Base-by-base conservation (phyloP, 64 coral and sea anemone genomes). In the Montipora efflorescens region DNA sequence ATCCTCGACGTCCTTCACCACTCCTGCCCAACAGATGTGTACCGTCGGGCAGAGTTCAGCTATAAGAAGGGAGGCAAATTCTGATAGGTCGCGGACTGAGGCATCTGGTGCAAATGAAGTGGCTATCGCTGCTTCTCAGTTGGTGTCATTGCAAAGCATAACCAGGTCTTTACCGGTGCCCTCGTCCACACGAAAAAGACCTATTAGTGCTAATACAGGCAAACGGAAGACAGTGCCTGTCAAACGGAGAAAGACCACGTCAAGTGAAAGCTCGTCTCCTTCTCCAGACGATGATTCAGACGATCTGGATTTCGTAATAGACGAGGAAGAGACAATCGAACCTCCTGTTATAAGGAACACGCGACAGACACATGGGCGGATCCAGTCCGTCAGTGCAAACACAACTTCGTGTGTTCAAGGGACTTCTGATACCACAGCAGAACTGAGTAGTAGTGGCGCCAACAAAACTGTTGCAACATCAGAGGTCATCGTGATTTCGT, bases 111-210 rank as follows among this genome's bases (percentile, higher is more conserved):
- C 58, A 9, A 47, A 83, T 12, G 81, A 83, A 46, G 82, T 86
- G 8, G 66, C 46, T 71, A 48, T 72, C 8, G 82, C 82, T 71
- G 82, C 82, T 5, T 86, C 82, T 71, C 82, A 86, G 82, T 23
- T 86, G 66, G 16, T 86, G 66, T 86, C 82, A 13, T 71, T 72
- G 46, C 44, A 84, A 14, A 43, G 48, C 7, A 11, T 61, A n/a
- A 66, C 81, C 15, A 67, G 15, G 16, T 69, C 81, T 11, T 48
- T 46, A 28, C 16, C 62, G 8, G 47, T 8, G 46, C 16, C 76
- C 36, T 3, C 14, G 7, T n/a, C 64, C 48, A 8, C 64, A 16
- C 19, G 8, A 3, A 86, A 21, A 7, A 86, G 82, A 69, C 47
- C 82, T 19, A 46, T 21, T 48, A 72, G 21, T 45, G 22, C 64